Evolutionary conservation across 2,797 vertebrate species (phyloP).

Genomic region (Myotis myotis): DNA sequence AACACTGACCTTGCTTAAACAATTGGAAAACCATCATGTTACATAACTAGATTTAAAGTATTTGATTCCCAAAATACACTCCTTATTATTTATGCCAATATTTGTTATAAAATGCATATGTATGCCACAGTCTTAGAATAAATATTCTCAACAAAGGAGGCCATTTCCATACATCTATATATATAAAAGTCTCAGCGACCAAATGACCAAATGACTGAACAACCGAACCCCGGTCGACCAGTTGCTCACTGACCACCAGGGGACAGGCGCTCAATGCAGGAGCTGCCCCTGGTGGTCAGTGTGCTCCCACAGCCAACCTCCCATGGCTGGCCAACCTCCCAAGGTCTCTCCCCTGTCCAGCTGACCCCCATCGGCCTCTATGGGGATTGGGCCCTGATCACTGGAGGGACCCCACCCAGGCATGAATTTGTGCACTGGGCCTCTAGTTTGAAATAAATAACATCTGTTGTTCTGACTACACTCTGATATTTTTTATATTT

Average conservation of each 20-base stretch:
- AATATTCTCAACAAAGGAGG: not conserved
- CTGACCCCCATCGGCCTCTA: too few relatives aligned
- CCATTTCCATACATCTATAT: not conserved
- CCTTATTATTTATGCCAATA: not conserved
- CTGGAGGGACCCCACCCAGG: too few relatives aligned
- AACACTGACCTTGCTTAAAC: not conserved
- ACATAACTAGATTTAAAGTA: not conserved
- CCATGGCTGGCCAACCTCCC: too few relatives aligned
- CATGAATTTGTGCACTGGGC: too few relatives aligned
- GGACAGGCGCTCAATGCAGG: too few relatives aligned
- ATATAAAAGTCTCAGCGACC: too few relatives aligned
- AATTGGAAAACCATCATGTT: not conserved
- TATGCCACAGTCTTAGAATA: not conserved
- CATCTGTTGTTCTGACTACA: not conserved
- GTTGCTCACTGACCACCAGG: too few relatives aligned
- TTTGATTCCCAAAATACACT: not conserved
- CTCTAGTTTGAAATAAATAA: not conserved
- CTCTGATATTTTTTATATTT: not conserved
- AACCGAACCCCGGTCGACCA: rapidly evolving
- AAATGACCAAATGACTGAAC: too few relatives aligned
- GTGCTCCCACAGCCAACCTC: too few relatives aligned
- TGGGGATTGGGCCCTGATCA: too few relatives aligned
- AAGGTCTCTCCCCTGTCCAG: rapidly evolving
- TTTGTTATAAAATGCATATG: not conserved
- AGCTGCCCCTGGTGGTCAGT: too few relatives aligned